Evolutionary conservation across 2,888 invertebrate species (phyloP), one percentile per base, ranked within the genome.

Genomic region (Protodeltote pygarga): DNA sequence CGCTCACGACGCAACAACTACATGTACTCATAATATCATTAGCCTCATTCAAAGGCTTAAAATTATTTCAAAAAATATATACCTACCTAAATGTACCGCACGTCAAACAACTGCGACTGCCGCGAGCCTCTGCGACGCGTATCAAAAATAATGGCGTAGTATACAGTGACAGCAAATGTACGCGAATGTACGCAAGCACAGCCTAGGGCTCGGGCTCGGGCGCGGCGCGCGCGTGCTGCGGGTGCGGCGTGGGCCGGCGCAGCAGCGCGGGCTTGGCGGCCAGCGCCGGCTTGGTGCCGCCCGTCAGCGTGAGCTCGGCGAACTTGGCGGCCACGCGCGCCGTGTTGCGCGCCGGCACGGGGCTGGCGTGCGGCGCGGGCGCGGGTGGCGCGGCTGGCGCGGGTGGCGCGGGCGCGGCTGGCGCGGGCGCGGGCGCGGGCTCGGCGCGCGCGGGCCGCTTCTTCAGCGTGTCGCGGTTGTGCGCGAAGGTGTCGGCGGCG

Each of bases 221-320:
- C 32, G 52, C 28, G 42, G 38, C 39, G 11, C 38, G 64, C 42
- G 51, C 3, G 47, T 70, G 66, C 66, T 58, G 72, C 62, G 84
- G 85, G 75, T 83, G 87, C 64, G 88, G 87, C 65, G 87, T 77
- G 66, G 87, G 87, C 27, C 89, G 85, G 24, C 89, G 83, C 86
- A 97, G 93, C 68, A 97, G 94, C 68, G 95, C 94, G 9, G 97
- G 97, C 88, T 97, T 97, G 37, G 95, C 94, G 80, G 96, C 95
- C 49, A 95, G 93, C 75, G 95, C 95, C 5, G 96, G 96, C 81
- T 95, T 96, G 52, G 93, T 92, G 58, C 94, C 94, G 28, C 94
- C 94, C 15, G 94, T 94, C 15, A 94, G 85, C 70, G 94, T 93
- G 63, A 94, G 91, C 71, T 94, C 94, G 11, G 94, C 94, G 82